Base-by-base conservation (phyloP, 2,113 vertebrate species). In the Lasiurus cinereus region DNA sequence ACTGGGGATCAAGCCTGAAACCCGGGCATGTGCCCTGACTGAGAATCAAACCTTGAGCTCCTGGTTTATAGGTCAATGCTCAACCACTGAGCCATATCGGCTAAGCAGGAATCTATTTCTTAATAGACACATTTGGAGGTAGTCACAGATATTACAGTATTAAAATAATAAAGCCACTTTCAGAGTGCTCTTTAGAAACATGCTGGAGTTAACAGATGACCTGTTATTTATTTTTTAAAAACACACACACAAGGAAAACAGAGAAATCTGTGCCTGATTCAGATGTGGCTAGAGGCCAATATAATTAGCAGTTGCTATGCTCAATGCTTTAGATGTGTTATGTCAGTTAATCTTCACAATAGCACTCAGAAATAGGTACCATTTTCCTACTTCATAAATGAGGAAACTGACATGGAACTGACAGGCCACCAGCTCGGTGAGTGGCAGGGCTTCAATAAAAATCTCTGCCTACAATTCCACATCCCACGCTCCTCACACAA, bases 101-200 rank as follows among this genome's bases (percentile, higher is more conserved):
- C 54, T 56, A 56, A 56, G 21, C 54, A 56, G 19, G 12, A 88
- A 76, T 84, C 5, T 87, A 80, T 74, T 88, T 92, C 73, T 93
- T 59, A 93, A 82, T 1, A 94, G 59, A 91, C 24, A 93, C 15
- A 64, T 72, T 77, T 72, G 27, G 39, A 96, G 31, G 80, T 27
- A 96, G 52, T 93, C 46, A 93, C 7, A 82, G 64, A 90, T 14
- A 72, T 1, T 11, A 27, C 33, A 84, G 5, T 64, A 82, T 84
- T 77, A 72, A 74, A 88, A 93, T 77, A 90, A 95, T 77, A 95
- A 92, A 79, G 43, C 36, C 84, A 64, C 59, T 54, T 93, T 80
- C n/a, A 66, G n/a, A 50, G 5, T 52, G 46, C 8, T 90, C 46
- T 79, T 84, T 82, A 54, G 50, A 91, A 94, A 83, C 50, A 69